Evolutionary conservation across 2,113 vertebrate genomes (phyloP).

Genomic region (Festucalex cinctus): DNA sequence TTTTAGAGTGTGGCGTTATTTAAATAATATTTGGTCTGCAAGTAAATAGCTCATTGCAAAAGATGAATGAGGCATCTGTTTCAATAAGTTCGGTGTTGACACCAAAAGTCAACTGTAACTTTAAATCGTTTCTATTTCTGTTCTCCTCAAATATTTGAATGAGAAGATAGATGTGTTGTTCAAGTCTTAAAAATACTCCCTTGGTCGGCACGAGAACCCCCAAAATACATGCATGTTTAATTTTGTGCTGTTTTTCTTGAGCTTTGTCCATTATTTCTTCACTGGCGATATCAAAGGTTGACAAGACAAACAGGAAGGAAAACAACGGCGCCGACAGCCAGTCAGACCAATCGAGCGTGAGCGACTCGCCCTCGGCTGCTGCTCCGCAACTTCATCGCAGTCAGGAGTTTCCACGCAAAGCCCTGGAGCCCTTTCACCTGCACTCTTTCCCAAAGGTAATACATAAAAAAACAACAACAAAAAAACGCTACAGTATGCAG

Average conservation of each 20-base stretch:
- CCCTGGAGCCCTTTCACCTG: constrained; percentile 70
- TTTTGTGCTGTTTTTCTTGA: not conserved
- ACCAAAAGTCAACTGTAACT: not conserved
- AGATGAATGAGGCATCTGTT: not conserved
- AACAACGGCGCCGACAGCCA: constrained; percentile 64
- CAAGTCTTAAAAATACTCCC: not conserved
- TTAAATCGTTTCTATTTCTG: not conserved
- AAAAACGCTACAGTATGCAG: not conserved
- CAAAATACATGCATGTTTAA: not conserved
- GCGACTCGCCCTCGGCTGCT: constrained; percentile 62
- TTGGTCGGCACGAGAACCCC: not conserved
- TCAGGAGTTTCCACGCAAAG: constrained; percentile 67
- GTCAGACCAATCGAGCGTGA: constrained; percentile 68
- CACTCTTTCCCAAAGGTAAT: constrained; percentile 71
- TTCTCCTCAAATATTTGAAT: not conserved
- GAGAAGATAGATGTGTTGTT: not conserved
- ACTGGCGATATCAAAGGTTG: constrained; percentile 49
- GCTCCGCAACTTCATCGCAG: constrained; percentile 60
- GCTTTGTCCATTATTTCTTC: constrained; percentile 11
- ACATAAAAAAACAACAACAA: not conserved
- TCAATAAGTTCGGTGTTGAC: not conserved
- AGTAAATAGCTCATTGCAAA: not conserved
- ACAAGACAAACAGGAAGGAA: constrained; percentile 67
- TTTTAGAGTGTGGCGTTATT: not conserved
- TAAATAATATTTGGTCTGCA: not conserved